Conservation (phyloP, 2,797 vertebrate species). For the Rachycentron canadum region DNA sequence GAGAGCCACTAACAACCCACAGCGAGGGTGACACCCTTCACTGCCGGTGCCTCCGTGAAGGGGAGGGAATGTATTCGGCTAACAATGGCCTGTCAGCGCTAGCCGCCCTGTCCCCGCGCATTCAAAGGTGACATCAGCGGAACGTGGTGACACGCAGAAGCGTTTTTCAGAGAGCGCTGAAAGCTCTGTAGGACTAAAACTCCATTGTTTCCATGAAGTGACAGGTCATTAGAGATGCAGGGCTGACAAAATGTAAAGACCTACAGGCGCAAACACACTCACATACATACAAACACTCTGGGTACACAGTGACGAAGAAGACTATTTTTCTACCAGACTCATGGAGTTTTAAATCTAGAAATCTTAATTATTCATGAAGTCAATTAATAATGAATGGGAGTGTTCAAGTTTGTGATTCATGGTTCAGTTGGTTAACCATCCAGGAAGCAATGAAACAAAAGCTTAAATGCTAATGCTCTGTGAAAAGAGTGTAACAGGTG, state of each 20-base stretch:
- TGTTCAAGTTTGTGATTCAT: slow-evolving; percentile 1
- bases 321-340: background rate
- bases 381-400: background rate
- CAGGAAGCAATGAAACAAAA: background rate
- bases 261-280: background rate
- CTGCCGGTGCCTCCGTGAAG: slow-evolving; percentile 42
- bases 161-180: slow-evolving; percentile 15
- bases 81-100: slow-evolving; percentile 74
- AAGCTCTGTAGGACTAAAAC: slow-evolving; percentile 39
- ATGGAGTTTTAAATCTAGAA: background rate
- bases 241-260: slow-evolving; percentile 21
- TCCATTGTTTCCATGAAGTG: slow-evolving; percentile 31
- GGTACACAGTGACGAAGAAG: background rate
- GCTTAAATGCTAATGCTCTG: background rate
- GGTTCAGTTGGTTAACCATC: background rate
- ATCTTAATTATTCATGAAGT: background rate
- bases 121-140: slow-evolving; percentile 62
- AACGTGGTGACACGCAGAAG: slow-evolving; percentile 53
- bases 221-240: slow-evolving; percentile 49
- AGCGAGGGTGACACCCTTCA: slow-evolving; percentile 69
- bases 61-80: slow-evolving; percentile 59
- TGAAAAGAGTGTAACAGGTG: slow-evolving; percentile 12
- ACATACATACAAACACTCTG: background rate
- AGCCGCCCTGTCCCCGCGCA: slow-evolving; percentile 23
- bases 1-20: slow-evolving; percentile 61